Conservation (phyloP, 2,113 vertebrate genomes). For the Pungitius pungitius region DNA sequence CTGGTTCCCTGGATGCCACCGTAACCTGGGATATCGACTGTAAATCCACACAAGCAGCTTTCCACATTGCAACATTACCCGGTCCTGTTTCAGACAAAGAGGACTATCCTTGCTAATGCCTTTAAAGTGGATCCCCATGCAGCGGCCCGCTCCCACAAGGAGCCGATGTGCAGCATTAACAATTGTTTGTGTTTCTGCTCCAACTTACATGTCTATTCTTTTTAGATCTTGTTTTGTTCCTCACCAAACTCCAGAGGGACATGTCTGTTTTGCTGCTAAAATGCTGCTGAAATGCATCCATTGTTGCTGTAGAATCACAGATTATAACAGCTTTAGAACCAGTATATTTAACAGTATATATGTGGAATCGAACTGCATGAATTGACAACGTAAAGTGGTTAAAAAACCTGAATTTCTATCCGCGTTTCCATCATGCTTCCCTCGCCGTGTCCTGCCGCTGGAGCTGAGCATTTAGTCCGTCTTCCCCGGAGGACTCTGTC, state of each 20-base stretch:
- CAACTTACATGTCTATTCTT: neutral
- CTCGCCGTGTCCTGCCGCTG: slow-evolving; percentile 1
- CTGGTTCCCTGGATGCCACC: slow-evolving; percentile 10
- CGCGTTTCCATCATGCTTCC: neutral
- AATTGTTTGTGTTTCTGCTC: neutral
- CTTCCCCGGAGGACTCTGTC: slow-evolving; percentile 54
- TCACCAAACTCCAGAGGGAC: slow-evolving; percentile 1
- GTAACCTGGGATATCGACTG: slow-evolving; percentile 34
- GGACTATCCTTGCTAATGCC: no score
- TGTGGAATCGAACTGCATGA: no score
- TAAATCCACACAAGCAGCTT: slow-evolving; percentile 7
- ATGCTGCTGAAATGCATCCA: neutral
- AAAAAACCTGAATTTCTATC: neutral
- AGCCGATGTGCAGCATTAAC: neutral
- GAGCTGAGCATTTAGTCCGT: slow-evolving; percentile 28
- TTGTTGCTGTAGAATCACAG: neutral
- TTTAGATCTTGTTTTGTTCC: no score
- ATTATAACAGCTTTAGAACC: neutral
- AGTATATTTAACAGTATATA: no score
- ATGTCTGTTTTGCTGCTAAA: neutral
- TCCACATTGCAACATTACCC: no score
- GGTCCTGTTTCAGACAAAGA: no score
- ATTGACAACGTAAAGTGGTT: no score
- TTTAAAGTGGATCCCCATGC: no score
- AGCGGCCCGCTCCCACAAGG: no score